Base-by-base conservation (phyloP, 1,140 invertebrate genomes). In the Cyphomyrmex costatus region DNA sequence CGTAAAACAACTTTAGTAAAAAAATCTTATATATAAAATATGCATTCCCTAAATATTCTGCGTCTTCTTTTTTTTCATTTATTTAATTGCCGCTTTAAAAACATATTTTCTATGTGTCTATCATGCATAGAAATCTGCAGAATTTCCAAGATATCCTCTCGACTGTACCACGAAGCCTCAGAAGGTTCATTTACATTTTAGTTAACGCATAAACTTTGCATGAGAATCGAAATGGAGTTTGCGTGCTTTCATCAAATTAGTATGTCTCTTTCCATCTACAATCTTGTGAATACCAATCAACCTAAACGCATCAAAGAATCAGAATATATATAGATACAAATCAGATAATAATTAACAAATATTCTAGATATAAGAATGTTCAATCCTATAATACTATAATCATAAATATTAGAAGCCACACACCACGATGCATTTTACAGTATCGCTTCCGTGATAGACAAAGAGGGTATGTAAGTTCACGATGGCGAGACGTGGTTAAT, bases 121-220 rank as follows among this genome's bases (percentile, higher is more conserved):
- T 83, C 68, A 74, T 74, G 79, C 68, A 83, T 60, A 60, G 68
- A 60, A 74, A 83, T 68, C 61, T 56, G 36, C 42, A 36, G 36
- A 83, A 83, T 58, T 73, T 74, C 79, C 36, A 42, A 49, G 79
- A 83, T 83, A 83, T 83, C 70, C 79, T 70, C 79, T 74, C 30
- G 68, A 74, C 66, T 74, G 36, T 61, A n/a, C 68, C 16, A 19
- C 53, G 68, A 74, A 83, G 68, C 36, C 68, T 83, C 79, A 46
- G 53, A 83, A 74, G 79, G 53, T 73, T 83, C 79, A 83, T 83
- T 83, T 83, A 83, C 79, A 83, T 83, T 83, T 83, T 83, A 83
- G 79, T 83, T 83, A 83, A 83, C 79, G 79, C 79, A 74, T 74
- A 83, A 83, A 83, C 79, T 83, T 83, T 83, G 79, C 79, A 83